Evolutionary conservation across 1,140 invertebrate species (phyloP).

Genomic region (Achatina immaculata): DNA sequence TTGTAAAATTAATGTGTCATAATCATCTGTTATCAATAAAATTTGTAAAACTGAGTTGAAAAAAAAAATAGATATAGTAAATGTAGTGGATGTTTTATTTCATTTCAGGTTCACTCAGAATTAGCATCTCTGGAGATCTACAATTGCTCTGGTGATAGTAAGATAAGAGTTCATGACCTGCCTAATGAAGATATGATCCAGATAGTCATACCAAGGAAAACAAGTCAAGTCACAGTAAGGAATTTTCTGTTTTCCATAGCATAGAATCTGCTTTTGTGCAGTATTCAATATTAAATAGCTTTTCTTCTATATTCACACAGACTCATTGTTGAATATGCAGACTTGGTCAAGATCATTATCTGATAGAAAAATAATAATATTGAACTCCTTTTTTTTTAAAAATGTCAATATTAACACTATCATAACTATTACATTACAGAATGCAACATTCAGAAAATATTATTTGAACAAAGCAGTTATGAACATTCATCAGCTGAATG

Average conservation of each 20-base stretch:
- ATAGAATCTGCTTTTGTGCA: too few relatives aligned
- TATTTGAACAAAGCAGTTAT: slow-evolving; percentile 32
- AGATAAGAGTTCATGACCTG: slow-evolving; percentile 43
- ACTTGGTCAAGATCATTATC: too few relatives aligned
- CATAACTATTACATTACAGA: slow-evolving; percentile 12
- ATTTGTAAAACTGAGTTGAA: background rate
- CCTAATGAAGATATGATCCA: slow-evolving; percentile 25
- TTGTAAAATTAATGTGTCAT: too few relatives aligned
- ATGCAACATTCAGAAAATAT: background rate
- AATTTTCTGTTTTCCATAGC: too few relatives aligned
- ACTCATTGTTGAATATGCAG: too few relatives aligned
- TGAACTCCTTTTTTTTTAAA: too few relatives aligned
- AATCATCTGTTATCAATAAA: too few relatives aligned
- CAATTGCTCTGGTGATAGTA: slow-evolving; percentile 44
- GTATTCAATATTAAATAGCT: too few relatives aligned
- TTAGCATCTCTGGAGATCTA: slow-evolving; percentile 52
- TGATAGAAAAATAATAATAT: too few relatives aligned
- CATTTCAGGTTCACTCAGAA: slow-evolving; percentile 49
- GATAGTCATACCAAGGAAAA: slow-evolving; percentile 26
- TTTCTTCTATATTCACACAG: too few relatives aligned
- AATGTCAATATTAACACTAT: too few relatives aligned
- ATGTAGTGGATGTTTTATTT: background rate
- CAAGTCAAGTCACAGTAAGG: background rate
- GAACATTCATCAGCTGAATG: slow-evolving; percentile 31
- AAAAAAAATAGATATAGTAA: background rate